These are phyloP conservation scores for Brenthis daphne DNA, from an alignment of 2,888 invertebrate genomes.

Conservation along the genomic window DNA sequence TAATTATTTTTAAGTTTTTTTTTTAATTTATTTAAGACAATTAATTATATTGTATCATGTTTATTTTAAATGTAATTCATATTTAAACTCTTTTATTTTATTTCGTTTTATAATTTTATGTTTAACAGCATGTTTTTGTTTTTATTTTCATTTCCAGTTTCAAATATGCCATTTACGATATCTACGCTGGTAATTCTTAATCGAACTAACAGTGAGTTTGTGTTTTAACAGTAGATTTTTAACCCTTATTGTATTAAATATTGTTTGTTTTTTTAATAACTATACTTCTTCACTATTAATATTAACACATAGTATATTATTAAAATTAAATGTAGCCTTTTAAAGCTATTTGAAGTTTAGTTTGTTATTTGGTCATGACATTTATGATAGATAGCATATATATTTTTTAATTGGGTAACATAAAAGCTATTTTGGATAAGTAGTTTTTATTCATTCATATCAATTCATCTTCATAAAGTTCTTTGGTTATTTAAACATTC, in stretches of 20 bases:
- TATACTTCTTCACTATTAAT: neutral
- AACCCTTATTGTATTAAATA: constrained; percentile 36
- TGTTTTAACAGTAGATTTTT: constrained; percentile 11
- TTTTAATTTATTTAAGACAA: too few relatives aligned
- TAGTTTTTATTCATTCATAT: too few relatives aligned
- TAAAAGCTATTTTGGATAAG: too few relatives aligned
- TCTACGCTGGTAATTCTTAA: constrained; percentile 34
- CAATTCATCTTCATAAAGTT: too few relatives aligned
- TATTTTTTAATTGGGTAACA: too few relatives aligned
- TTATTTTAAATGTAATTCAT: neutral
- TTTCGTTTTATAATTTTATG: neutral
- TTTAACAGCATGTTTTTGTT: constrained; percentile 3
- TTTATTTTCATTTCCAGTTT: constrained; percentile 22
- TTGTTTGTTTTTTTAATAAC: neutral
- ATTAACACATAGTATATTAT: neutral
- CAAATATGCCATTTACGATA: constrained; percentile 30
- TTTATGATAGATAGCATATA: too few relatives aligned
- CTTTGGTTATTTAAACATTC: too few relatives aligned
- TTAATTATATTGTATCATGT: neutral
- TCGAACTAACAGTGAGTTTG: constrained; percentile 32
- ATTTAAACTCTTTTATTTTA: neutral
- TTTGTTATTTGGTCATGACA: too few relatives aligned
- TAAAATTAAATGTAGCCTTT: too few relatives aligned
- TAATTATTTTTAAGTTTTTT: too few relatives aligned
- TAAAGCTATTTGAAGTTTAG: too few relatives aligned